Conservation (phyloP, 2,797 vertebrate species). For the Xiphorhynchus erythropygius region DNA sequence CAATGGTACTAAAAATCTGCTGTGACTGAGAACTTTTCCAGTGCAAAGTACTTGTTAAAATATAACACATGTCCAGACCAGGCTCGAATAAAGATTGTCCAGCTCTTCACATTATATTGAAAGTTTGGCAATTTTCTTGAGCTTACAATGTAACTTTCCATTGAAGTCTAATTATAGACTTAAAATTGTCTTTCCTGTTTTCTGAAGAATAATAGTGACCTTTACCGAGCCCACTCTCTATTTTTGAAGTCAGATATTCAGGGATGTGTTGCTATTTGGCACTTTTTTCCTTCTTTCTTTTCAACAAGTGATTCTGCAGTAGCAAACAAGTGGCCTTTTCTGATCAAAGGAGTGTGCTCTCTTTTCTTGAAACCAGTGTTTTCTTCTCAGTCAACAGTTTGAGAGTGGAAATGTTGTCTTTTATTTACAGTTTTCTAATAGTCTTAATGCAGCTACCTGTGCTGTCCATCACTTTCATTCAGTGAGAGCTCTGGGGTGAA, state of each 20-base stretch:
- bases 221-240: conserved; percentile 23
- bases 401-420: not conserved
- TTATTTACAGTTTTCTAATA: not conserved
- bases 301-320: not conserved
- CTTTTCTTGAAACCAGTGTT: not conserved
- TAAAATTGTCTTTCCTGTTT: conserved; percentile 36
- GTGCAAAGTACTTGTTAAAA: conserved; percentile 70
- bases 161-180: conserved; percentile 61
- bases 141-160: conserved; percentile 62
- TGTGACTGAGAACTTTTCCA: conserved; percentile 68
- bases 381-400: not conserved
- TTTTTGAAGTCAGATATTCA: conserved; percentile 35
- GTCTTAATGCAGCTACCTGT: not conserved
- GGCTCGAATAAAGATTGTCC: conserved; percentile 52
- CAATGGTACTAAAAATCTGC: conserved; percentile 61
- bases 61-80: conserved; percentile 51
- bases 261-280: not conserved
- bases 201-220: conserved; percentile 47
- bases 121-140: conserved; percentile 64
- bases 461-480: not conserved
- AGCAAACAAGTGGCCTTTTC: not conserved
- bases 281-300: not conserved
- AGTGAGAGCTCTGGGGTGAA: not conserved
- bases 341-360: not conserved
- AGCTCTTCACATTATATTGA: conserved; percentile 52